Conservation (phyloP, 2,797 vertebrate species). For the Anolis apletophallus region DNA sequence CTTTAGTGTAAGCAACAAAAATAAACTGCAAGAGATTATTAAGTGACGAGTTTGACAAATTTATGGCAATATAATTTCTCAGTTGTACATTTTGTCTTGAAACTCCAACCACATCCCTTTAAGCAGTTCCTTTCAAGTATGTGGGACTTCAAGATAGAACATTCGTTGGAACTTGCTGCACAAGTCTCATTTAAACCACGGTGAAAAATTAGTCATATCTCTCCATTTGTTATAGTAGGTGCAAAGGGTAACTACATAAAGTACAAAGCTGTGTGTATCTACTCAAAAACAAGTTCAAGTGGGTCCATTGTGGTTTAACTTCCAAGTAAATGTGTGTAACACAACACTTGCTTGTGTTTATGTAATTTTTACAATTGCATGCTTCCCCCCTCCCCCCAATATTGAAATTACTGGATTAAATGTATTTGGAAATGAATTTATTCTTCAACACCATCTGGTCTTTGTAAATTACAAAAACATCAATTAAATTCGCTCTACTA, state of each 20-base stretch:
- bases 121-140: background rate
- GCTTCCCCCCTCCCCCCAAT: too few species aligned
- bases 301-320: background rate
- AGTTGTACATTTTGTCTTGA: constrained; percentile 12
- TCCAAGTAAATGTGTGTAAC: background rate
- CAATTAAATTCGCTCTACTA: background rate
- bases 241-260: background rate
- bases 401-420: too few species aligned
- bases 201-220: background rate
- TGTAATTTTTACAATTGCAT: constrained; percentile 26
- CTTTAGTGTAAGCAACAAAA: constrained; percentile 6
- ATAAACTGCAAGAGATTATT: constrained; percentile 12
- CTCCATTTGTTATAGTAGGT: background rate
- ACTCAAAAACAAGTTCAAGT: background rate
- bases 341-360: constrained; percentile 7
- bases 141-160: constrained; percentile 1
- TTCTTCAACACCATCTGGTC: constrained; percentile 29
- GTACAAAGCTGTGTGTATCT: background rate
- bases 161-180: background rate
- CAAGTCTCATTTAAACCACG: background rate
- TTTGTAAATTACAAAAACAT: constrained; percentile 42
- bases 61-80: background rate
- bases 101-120: background rate
- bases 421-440: constrained; percentile 14
- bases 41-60: constrained; percentile 10